Evolutionary conservation across 2,888 invertebrate genomes (phyloP).

Genomic region (Orgyia antiqua): DNA sequence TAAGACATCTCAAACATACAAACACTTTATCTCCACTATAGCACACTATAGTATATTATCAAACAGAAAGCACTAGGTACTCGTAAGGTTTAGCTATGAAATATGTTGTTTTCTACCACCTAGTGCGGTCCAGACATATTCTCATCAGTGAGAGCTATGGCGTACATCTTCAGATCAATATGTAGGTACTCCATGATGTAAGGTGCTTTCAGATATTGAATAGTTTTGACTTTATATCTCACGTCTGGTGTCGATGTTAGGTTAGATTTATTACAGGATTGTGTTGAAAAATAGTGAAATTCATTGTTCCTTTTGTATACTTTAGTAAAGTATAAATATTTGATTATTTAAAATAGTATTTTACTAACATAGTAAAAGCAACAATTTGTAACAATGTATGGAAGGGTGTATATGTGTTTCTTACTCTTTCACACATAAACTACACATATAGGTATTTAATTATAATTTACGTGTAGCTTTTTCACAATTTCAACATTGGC

Average conservation of each 20-base stretch:
- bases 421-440: no score
- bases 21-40: no score
- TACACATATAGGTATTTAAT: no score
- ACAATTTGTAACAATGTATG: no score
- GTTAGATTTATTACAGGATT: not conserved
- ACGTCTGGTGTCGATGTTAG: not conserved
- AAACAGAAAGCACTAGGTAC: not conserved
- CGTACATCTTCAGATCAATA: conserved; percentile 14
- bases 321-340: no score
- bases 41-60: no score
- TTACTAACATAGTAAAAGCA: no score
- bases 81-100: conserved; percentile 35
- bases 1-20: no score
- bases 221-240: conserved; percentile 1
- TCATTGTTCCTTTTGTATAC: no score
- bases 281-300: not conserved
- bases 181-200: conserved; percentile 15
- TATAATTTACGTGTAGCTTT: no score
- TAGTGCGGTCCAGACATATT: conserved; percentile 25
- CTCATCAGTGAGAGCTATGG: conserved; percentile 24
- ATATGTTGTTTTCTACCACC: conserved; percentile 45
- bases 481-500: no score
- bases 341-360: not conserved
- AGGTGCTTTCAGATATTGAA: conserved; percentile 19
- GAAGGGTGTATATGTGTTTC: no score